Percentiles rank a stretch among this genome's conserved stretches.
These are phyloP conservation scores for Platyrinchus mystaceus DNA, from an alignment of 2,797 vertebrate species.

Conservation along the genomic window DNA sequence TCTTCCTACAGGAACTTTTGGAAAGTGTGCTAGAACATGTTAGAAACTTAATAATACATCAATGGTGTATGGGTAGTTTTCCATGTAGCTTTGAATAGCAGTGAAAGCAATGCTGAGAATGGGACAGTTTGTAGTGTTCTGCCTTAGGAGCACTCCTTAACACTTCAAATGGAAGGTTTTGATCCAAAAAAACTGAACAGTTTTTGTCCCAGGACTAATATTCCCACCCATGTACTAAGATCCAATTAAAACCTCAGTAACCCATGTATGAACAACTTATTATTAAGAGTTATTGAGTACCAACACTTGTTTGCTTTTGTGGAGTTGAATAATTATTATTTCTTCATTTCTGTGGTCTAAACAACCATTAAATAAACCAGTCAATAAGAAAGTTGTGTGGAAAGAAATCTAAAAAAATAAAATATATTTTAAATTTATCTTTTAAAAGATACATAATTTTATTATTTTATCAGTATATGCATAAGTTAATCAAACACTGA, in stretches of 20 bases:
- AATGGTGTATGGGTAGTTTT: background rate
- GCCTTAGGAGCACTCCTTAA: background rate
- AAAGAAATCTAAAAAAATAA: background rate
- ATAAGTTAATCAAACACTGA: background rate
- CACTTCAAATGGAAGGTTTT: background rate
- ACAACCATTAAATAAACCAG: background rate
- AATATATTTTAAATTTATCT: background rate
- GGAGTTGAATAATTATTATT: background rate
- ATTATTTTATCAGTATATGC: background rate
- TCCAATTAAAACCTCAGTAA: background rate
- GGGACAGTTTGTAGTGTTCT: background rate
- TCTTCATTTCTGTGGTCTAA: background rate
- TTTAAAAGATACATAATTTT: background rate
- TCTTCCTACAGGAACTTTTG: background rate
- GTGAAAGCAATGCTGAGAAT: background rate
- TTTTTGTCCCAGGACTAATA: background rate
- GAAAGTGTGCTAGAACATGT: background rate
- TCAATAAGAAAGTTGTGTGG: background rate
- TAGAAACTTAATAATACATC: background rate
- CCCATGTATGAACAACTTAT: background rate
- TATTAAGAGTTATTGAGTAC: background rate
- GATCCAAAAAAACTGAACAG: background rate
- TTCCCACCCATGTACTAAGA: fast-evolving
- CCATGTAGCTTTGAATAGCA: background rate
- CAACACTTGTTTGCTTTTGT: background rate